These are phyloP conservation scores for Geophilus truncorum DNA, from an alignment of 2,888 invertebrate species.

Conservation along the genomic window DNA sequence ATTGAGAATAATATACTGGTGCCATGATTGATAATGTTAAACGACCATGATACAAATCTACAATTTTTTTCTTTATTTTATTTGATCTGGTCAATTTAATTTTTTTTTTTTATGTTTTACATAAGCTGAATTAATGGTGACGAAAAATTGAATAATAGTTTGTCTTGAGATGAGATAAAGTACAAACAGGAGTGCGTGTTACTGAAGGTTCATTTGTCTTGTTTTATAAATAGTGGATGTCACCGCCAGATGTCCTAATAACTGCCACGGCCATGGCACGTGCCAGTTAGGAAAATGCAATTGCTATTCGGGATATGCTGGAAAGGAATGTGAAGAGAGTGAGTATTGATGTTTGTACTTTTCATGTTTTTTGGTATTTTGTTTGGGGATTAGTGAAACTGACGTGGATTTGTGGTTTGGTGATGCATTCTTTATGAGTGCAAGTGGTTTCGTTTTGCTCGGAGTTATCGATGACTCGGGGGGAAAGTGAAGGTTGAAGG, in stretches of 20 bases:
- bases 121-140: background rate
- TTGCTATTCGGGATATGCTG: conserved; percentile 93
- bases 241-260: conserved; percentile 68
- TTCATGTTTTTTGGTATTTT: background rate
- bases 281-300: conserved; percentile 92
- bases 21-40: too few species aligned
- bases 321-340: conserved; percentile 95
- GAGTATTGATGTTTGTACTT: conserved; percentile 50
- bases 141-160: conserved; percentile 9
- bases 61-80: too few species aligned
- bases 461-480: background rate
- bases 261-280: conserved; percentile 94
- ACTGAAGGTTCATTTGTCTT: conserved; percentile 34
- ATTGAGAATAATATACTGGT: too few species aligned
- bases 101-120: background rate
- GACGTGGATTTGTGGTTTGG: background rate
- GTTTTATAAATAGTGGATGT: conserved; percentile 40
- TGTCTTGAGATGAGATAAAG: background rate
- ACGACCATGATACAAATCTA: too few species aligned
- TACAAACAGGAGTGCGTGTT: background rate
- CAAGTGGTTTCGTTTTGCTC: background rate
- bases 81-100: too few species aligned
- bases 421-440: conserved; percentile 2
- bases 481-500: background rate
- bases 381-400: background rate